A percentile compares a stretch with the other conserved stretches of the same genome.
phyloP scores from a whole-genome alignment of 1,140 invertebrate genomes.

The Teleopsis dalmanni region DNA sequence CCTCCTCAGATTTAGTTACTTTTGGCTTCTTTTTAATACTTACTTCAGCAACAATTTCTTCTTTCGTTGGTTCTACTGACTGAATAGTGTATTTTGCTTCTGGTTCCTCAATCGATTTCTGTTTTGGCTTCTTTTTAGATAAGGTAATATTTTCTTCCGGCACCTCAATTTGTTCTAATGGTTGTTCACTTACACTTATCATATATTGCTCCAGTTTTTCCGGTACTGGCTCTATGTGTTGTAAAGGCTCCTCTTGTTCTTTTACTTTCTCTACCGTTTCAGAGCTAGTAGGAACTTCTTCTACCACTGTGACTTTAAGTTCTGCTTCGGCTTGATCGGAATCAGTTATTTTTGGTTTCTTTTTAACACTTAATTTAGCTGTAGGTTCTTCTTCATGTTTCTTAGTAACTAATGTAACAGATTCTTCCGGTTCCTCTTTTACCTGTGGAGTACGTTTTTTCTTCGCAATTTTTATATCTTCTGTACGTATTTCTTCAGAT shows the following conservation, averaged over 20 bases:
- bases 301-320: slow-evolving; percentile 21
- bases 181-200: slow-evolving; percentile 27
- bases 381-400: slow-evolving; percentile 35
- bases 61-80: slow-evolving; percentile 23
- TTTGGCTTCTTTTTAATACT: slow-evolving; percentile 32
- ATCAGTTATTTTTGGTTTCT: slow-evolving; percentile 28
- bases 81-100: slow-evolving; percentile 23
- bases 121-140: slow-evolving; percentile 23
- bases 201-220: slow-evolving; percentile 22
- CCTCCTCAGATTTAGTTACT: slow-evolving; percentile 24
- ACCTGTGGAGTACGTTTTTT: slow-evolving; percentile 23
- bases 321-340: slow-evolving; percentile 28
- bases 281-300: slow-evolving; percentile 24
- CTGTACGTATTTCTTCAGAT: slow-evolving; percentile 28
- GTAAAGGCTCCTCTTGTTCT: slow-evolving; percentile 25
- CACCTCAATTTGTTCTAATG: slow-evolving; percentile 27
- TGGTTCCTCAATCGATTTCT: slow-evolving; percentile 17
- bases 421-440: slow-evolving; percentile 18
- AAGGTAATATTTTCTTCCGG: slow-evolving; percentile 30
- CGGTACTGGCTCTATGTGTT: slow-evolving; percentile 19
- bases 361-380: slow-evolving; percentile 30
- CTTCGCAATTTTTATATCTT: slow-evolving; percentile 28
- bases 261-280: slow-evolving; percentile 31
- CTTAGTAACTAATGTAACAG: slow-evolving; percentile 26
- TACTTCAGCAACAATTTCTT: slow-evolving; percentile 23